These are phyloP conservation scores for Pachyseris speciosa DNA, from an alignment of 64 coral and sea anemone genomes.

Conservation along the genomic window DNA sequence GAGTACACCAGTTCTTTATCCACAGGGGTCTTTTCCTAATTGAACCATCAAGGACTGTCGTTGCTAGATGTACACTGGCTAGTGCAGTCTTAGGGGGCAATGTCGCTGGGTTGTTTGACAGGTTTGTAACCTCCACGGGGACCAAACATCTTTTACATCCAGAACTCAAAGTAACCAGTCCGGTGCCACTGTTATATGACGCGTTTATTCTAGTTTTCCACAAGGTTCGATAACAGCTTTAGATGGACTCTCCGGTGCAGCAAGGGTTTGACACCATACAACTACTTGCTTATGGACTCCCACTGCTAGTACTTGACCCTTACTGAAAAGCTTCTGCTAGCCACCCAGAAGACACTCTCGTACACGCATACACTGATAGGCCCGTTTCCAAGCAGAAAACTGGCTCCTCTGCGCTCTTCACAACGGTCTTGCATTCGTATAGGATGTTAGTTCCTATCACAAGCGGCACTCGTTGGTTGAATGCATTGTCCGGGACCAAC, in stretches of 20 bases:
- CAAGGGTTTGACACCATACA: conserved; percentile 35
- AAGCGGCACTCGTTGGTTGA: conserved; percentile 36
- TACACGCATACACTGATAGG: conserved; percentile 36
- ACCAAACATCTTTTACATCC: too few relatives aligned
- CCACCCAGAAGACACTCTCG: too few relatives aligned
- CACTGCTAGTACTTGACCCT: conserved; percentile 13
- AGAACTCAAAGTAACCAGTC: conserved; percentile 11
- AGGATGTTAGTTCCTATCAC: too few relatives aligned
- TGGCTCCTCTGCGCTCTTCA: neutral
- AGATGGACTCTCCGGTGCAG: neutral
- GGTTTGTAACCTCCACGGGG: conserved; percentile 30
- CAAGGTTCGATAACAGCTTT: conserved; percentile 5
- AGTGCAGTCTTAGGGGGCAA: neutral
- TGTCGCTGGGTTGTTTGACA: neutral
- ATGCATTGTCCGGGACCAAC: conserved; percentile 57
- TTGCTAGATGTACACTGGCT: conserved; percentile 10
- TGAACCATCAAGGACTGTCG: neutral
- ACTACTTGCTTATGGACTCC: too few relatives aligned
- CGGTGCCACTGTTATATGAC: conserved; percentile 31
- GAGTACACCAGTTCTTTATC: neutral
- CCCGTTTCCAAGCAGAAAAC: conserved; percentile 49
- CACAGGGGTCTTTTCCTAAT: neutral
- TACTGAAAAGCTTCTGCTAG: neutral
- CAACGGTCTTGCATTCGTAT: conserved; percentile 18
- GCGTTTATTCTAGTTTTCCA: too few relatives aligned